phyloP scores from a whole-genome alignment of 1,140 invertebrate genomes.

The Meloidogyne exigua region DNA sequence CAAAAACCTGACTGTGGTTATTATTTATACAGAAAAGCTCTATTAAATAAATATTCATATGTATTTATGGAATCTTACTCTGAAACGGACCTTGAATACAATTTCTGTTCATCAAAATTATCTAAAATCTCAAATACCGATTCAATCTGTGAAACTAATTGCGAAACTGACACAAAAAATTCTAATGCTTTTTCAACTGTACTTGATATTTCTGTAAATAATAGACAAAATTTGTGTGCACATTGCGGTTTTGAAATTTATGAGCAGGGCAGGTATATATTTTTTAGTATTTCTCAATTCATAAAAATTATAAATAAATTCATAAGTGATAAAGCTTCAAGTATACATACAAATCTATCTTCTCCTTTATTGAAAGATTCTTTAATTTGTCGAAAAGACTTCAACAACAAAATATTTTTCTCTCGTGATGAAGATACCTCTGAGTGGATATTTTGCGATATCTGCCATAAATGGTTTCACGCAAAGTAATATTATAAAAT shows the following conservation, averaged over 20 bases:
- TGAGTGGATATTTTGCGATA: constrained; percentile 37
- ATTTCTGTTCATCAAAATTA: neutral
- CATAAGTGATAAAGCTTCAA: neutral
- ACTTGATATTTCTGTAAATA: neutral
- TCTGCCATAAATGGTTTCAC: constrained; percentile 73
- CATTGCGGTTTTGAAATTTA: neutral
- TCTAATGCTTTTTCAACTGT: neutral
- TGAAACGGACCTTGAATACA: neutral
- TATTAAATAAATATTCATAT: too few species aligned
- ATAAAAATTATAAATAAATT: neutral
- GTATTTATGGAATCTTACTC: neutral
- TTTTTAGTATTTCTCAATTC: too few species aligned
- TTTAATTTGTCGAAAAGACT: neutral
- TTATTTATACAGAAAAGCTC: too few species aligned
- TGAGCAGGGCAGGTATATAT: neutral
- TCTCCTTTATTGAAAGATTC: neutral
- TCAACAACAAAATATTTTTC: neutral
- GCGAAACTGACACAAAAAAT: neutral
- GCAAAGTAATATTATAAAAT: constrained; percentile 68
- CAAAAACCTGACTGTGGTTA: too few species aligned
- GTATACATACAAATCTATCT: neutral
- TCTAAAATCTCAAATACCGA: neutral
- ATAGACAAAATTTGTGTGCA: neutral
- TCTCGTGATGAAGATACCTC: constrained; percentile 1
- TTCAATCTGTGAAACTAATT: neutral